phyloP scores from a whole-genome alignment of 2,888 invertebrate genomes.

The Incurvaria masculella region DNA sequence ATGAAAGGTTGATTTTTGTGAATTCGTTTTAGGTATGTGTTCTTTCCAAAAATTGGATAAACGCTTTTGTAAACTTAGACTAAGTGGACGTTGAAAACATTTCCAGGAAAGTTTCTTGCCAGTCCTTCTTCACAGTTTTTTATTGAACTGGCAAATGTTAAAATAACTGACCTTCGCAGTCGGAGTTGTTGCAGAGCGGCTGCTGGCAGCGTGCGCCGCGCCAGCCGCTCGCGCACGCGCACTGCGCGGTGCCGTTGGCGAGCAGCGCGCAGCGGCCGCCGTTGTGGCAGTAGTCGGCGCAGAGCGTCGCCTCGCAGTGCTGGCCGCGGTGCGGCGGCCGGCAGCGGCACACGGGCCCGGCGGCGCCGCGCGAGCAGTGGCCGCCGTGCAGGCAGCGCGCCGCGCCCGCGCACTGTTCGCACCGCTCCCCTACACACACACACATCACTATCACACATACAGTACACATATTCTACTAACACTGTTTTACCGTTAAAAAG shows the following conservation, averaged over 20 bases:
- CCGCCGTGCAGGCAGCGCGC: conserved; percentile 17
- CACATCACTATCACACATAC: conserved; percentile 4
- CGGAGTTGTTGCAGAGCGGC: conserved; percentile 27
- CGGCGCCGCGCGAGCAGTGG: conserved; percentile 25
- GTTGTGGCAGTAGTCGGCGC: conserved; percentile 60
- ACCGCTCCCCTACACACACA: conserved; percentile 3
- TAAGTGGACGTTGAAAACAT: too few species aligned
- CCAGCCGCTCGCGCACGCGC: conserved; percentile 76
- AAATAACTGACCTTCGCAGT: conserved; percentile 14
- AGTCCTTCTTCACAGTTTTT: too few species aligned
- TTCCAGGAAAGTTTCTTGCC: too few species aligned
- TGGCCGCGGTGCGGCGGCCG: conserved; percentile 62
- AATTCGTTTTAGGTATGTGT: too few species aligned
- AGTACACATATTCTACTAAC: too few species aligned
- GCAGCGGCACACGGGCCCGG: conserved; percentile 54
- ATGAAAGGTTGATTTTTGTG: too few species aligned
- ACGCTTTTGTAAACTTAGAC: too few species aligned
- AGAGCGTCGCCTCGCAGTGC: conserved; percentile 67
- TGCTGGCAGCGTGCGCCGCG: conserved; percentile 72
- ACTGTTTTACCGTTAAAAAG: too few species aligned
- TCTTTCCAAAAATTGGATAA: too few species aligned
- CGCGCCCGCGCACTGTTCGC: conserved; percentile 1
- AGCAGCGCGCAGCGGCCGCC: conserved; percentile 51
- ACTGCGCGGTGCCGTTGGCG: conserved; percentile 45
- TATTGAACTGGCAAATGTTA: neutral